phyloP scores from a whole-genome alignment of 2,113 vertebrate genomes.

The Amazona guildingii region DNA sequence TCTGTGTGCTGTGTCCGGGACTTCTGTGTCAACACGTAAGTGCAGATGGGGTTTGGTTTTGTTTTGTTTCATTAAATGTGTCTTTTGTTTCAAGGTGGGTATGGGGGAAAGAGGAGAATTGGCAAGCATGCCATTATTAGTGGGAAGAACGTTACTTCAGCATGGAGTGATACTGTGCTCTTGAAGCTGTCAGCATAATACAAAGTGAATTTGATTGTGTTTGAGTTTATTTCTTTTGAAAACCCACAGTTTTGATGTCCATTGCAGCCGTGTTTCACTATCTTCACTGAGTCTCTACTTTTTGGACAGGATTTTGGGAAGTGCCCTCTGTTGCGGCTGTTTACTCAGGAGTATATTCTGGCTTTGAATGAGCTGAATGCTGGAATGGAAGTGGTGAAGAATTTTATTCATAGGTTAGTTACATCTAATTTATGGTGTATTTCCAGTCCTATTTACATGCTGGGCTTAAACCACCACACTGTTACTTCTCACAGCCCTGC shows the following conservation, averaged over 20 bases:
- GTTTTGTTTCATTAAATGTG: not conserved
- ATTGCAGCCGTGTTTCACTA: not conserved
- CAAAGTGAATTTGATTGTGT: not conserved
- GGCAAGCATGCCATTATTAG: not conserved
- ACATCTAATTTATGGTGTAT: not conserved
- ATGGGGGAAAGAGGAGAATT: not conserved
- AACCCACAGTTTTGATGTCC: not conserved
- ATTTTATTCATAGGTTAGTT: slow-evolving; percentile 95
- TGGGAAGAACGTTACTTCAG: not conserved
- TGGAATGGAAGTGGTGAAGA: slow-evolving; percentile 98
- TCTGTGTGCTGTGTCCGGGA: too few species aligned
- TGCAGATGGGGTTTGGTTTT: not conserved
- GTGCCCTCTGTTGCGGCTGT: slow-evolving; percentile 94
- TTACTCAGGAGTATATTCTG: slow-evolving; percentile 99
- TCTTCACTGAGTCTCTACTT: not conserved
- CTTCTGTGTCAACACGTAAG: not conserved
- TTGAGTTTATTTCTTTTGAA: not conserved
- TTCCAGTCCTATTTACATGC: not conserved
- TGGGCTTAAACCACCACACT: not conserved
- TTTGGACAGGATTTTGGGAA: slow-evolving; percentile 93
- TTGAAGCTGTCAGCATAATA: not conserved
- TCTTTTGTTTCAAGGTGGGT: not conserved
- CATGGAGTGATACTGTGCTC: not conserved
- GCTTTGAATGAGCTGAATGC: slow-evolving; percentile 97
- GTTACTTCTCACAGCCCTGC: not conserved